phyloP scores from a whole-genome alignment of 2,888 invertebrate species.

The Agriotes lineatus region DNA sequence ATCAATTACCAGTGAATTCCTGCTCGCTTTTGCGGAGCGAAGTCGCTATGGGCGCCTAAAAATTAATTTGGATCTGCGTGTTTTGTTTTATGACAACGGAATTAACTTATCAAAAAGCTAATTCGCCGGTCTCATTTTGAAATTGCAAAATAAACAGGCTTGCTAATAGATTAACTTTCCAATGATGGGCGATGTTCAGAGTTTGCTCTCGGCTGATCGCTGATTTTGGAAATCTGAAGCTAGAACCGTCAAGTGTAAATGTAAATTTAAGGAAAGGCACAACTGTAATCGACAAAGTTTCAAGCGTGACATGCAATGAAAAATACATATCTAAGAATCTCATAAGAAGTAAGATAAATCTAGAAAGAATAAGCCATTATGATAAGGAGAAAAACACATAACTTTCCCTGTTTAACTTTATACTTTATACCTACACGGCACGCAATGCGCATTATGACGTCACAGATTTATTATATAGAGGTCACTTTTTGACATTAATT shows the following conservation, averaged over 20 bases:
- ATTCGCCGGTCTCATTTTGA: too few relatives aligned
- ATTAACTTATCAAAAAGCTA: too few relatives aligned
- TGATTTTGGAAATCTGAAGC: too few relatives aligned
- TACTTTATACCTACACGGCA: slow-evolving; percentile 27
- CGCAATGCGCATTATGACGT: slow-evolving; percentile 46
- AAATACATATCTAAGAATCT: slow-evolving; percentile 20
- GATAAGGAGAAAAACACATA: slow-evolving; percentile 37
- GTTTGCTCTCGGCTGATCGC: too few relatives aligned
- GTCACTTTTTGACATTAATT: slow-evolving; percentile 25
- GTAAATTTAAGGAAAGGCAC: background rate
- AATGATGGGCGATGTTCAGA: too few relatives aligned
- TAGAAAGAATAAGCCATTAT: slow-evolving; percentile 35
- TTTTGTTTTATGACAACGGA: too few relatives aligned
- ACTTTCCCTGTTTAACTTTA: slow-evolving; percentile 29
- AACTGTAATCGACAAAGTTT: background rate
- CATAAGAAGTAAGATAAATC: slow-evolving; percentile 28
- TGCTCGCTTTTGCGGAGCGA: background rate
- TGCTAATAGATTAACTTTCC: too few relatives aligned
- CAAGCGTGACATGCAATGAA: slow-evolving; percentile 26
- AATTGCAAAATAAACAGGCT: too few relatives aligned
- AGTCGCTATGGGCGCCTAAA: background rate
- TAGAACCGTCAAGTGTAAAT: too few relatives aligned
- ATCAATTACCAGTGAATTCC: background rate
- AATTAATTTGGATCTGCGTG: background rate
- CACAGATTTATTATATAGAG: slow-evolving; percentile 30